phyloP scores from a whole-genome alignment of 2,888 invertebrate species.

The Dysmachus trigonus region DNA sequence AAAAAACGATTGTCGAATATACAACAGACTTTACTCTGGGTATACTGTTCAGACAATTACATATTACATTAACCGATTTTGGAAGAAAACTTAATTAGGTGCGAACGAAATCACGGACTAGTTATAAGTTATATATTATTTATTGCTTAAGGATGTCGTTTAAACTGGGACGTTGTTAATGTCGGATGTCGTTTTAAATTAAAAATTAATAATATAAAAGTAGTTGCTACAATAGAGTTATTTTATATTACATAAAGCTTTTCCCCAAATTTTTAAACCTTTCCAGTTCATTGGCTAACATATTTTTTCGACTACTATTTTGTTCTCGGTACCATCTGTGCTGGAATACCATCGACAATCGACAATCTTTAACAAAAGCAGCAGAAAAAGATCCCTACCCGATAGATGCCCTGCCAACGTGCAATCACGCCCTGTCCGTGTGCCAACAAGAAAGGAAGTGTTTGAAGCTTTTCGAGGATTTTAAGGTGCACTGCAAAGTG shows the following conservation, averaged over 20 bases:
- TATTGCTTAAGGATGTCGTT: no score
- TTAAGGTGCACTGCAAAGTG: conserved; percentile 87
- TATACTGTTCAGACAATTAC: no score
- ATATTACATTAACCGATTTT: no score
- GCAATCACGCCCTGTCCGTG: conserved; percentile 86
- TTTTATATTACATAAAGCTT: not conserved
- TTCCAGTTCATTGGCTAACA: not conserved
- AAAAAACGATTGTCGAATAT: no score
- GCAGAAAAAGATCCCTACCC: conserved; percentile 87
- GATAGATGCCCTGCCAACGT: conserved; percentile 87
- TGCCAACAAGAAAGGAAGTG: conserved; percentile 85
- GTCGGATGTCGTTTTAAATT: no score
- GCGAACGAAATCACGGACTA: no score
- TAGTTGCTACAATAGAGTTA: not conserved
- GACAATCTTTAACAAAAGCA: conserved; percentile 5
- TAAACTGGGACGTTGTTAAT: no score
- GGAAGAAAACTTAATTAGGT: no score
- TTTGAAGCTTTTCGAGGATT: conserved; percentile 83
- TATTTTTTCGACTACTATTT: not conserved
- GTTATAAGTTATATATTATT: no score
- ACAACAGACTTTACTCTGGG: no score
- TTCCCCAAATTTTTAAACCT: not conserved
- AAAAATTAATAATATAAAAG: not conserved
- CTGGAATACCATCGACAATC: not conserved
- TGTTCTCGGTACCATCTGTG: not conserved